A percentile compares a stretch with the other conserved stretches of the same genome.
Evolutionary conservation across 2,888 invertebrate species (phyloP).

Genomic region (Agriopis marginaria): DNA sequence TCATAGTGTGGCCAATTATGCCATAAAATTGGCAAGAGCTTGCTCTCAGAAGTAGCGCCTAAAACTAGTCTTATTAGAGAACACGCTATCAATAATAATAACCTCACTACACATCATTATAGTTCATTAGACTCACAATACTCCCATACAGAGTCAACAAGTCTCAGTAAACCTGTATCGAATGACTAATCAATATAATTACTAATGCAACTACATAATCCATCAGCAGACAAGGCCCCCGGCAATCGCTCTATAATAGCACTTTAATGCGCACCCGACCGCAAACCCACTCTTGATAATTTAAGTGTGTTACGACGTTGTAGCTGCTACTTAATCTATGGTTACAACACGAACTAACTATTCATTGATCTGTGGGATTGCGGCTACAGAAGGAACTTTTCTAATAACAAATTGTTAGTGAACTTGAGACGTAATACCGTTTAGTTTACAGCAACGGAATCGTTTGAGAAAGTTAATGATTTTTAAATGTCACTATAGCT

Average conservation of each 20-base stretch:
- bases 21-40: background rate
- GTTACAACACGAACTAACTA: conserved; percentile 17
- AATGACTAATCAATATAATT: conserved; percentile 42
- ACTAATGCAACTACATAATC: conserved; percentile 46
- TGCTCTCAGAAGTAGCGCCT: background rate
- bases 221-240: conserved; percentile 39
- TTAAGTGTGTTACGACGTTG: conserved; percentile 64
- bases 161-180: conserved; percentile 35
- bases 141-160: conserved; percentile 37
- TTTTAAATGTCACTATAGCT: conserved; percentile 39
- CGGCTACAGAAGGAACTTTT: conserved; percentile 60
- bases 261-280: conserved; percentile 66
- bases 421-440: conserved; percentile 65
- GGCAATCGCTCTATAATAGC: conserved; percentile 58
- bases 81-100: conserved; percentile 7
- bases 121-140: conserved; percentile 25
- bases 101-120: conserved; percentile 15
- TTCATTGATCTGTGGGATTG: conserved; percentile 21
- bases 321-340: conserved; percentile 25
- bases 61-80: conserved; percentile 10
- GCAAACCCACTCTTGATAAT: conserved; percentile 74
- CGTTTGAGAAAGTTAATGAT: conserved; percentile 35
- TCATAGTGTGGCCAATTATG: background rate
- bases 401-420: conserved; percentile 72
- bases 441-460: conserved; percentile 51